phyloP scores from a whole-genome alignment of 2,797 vertebrate species.

The Todus mexicanus region DNA sequence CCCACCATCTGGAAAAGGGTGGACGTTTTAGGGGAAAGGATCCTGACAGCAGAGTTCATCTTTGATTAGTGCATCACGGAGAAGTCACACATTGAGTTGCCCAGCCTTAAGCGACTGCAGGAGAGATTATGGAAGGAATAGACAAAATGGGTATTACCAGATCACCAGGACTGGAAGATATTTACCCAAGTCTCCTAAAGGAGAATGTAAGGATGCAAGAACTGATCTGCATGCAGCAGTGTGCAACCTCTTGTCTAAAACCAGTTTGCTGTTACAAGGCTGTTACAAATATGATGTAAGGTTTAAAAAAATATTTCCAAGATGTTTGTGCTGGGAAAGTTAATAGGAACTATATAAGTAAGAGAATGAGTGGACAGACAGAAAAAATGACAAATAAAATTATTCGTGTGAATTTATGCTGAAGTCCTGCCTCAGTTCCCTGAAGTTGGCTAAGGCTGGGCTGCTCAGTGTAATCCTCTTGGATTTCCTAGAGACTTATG shows the following conservation, averaged over 20 bases:
- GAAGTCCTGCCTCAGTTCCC: neutral
- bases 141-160: neutral
- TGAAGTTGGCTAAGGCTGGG: neutral
- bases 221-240: neutral
- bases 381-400: neutral
- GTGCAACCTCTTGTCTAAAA: neutral
- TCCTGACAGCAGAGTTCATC: neutral
- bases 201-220: neutral
- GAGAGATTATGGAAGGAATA: neutral
- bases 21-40: neutral
- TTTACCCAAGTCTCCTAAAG: neutral
- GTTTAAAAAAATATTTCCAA: neutral
- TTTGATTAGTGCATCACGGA: neutral
- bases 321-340: neutral
- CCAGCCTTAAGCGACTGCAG: neutral
- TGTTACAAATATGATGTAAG: neutral
- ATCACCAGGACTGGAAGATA: neutral
- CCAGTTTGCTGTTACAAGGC: neutral
- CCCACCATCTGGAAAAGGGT: constrained; percentile 5
- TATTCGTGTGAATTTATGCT: neutral
- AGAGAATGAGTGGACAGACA: neutral
- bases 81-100: neutral
- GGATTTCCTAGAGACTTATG: neutral
- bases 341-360: neutral
- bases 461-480: neutral